phyloP scores from a whole-genome alignment of 1,140 invertebrate genomes.

The Sinonovacula constricta region DNA sequence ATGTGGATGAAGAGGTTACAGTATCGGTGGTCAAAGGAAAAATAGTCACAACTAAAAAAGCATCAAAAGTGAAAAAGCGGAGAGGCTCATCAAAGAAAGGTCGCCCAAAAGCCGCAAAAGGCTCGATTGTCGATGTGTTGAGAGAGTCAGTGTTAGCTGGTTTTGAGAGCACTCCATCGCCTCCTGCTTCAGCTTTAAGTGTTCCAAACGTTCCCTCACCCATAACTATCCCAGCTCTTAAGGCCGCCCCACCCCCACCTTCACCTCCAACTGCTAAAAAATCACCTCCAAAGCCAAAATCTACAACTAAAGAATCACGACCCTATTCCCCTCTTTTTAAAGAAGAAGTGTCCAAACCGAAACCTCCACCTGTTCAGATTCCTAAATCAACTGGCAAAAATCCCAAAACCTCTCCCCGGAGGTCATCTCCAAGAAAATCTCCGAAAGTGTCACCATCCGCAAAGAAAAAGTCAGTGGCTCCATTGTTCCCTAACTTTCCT shows the following conservation, averaged over 20 bases:
- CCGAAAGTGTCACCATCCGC: constrained; percentile 41
- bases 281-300: constrained; percentile 41
- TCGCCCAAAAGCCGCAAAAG: constrained; percentile 22
- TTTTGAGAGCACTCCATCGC: background rate
- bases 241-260: constrained; percentile 58
- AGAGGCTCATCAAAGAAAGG: constrained; percentile 29
- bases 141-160: background rate
- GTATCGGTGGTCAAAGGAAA: constrained; percentile 41
- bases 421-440: constrained; percentile 27
- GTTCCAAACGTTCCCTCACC: constrained; percentile 42
- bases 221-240: constrained; percentile 41
- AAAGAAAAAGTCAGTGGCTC: constrained; percentile 28
- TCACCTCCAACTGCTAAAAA: constrained; percentile 59
- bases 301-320: constrained; percentile 36
- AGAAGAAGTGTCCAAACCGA: constrained; percentile 33
- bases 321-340: constrained; percentile 44
- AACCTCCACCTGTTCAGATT: constrained; percentile 34
- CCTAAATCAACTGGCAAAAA: constrained; percentile 26
- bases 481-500: constrained; percentile 70
- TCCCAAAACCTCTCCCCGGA: constrained; percentile 8
- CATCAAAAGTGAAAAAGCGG: constrained; percentile 20
- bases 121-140: too few species aligned
- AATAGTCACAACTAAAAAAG: constrained; percentile 28
- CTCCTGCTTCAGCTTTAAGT: background rate
- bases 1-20: constrained; percentile 31